These are phyloP conservation scores for Xiphophorus birchmanni DNA, from an alignment of 2,797 vertebrate genomes.

Conservation along the genomic window DNA sequence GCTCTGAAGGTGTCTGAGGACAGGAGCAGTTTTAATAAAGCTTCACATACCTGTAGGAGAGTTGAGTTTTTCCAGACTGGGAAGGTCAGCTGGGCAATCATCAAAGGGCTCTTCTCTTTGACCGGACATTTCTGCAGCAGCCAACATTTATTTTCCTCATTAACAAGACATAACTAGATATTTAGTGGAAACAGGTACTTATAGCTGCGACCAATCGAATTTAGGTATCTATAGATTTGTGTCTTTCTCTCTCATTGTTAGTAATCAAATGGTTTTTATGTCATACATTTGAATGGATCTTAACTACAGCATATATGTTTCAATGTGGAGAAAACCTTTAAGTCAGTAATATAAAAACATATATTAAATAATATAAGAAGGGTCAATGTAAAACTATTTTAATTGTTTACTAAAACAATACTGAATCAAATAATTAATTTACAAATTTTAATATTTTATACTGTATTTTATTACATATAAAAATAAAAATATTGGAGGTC, in stretches of 20 bases:
- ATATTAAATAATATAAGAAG: background rate
- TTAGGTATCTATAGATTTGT: background rate
- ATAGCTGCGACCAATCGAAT: background rate
- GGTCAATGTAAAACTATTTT: background rate
- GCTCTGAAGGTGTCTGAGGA: slow-evolving; percentile 43
- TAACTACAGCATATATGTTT: background rate
- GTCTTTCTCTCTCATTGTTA: background rate
- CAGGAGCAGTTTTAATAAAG: slow-evolving; percentile 45
- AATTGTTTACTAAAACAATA: background rate
- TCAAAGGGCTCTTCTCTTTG: slow-evolving; percentile 39
- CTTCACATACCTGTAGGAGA: slow-evolving; percentile 67
- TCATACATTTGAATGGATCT: background rate
- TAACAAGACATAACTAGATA: slow-evolving; percentile 10
- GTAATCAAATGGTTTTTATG: background rate
- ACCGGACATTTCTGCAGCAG: slow-evolving; percentile 56
- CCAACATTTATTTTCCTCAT: slow-evolving; percentile 23
- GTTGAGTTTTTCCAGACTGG: slow-evolving; percentile 65
- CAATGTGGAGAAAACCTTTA: background rate
- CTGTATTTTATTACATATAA: background rate
- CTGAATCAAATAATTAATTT: background rate
- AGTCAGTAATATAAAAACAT: background rate
- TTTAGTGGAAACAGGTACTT: background rate
- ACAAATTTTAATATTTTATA: background rate
- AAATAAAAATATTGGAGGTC: background rate
- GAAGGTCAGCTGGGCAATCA: slow-evolving; percentile 60